Base-by-base conservation (phyloP, 1,140 invertebrate species). In the Octopus bimaculoides region DNA sequence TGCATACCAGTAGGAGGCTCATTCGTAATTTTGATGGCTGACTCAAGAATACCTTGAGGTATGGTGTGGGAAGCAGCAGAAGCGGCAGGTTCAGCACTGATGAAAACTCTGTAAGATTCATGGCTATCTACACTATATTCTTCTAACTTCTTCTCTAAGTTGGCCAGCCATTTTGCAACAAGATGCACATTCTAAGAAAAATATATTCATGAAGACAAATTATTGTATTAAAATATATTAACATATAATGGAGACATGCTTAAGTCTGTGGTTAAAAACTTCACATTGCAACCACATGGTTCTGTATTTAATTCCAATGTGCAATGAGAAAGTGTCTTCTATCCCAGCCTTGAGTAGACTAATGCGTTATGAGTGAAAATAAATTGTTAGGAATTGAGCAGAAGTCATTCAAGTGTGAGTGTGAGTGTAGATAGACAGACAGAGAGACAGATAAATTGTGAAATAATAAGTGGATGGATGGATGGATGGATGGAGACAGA, bases 21-120 rank as follows among this genome's bases (percentile, higher is more conserved):
- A 89, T 98, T 98, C 4, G 97, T 98, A 69, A 99, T 98, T 91
- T 99, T 98, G 78, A 98, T 98, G 5, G 96, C 96, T 0, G 96
- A 96, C 89, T 98, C 96, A 53, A 98, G 89, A 81, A 98, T 96
- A 14, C 97, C 97, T 92, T 97, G 92, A 52, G 97, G 97, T 84
- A 98, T 97, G 78, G 98, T 97, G 87, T 98, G 96, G 10, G 94
- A 93, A 5, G 95, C 93, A 4, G 96, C 92, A 0, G 94, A 94
- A 61, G 94, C 93, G 3, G 96, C 95, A 0, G 97, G 97, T 87
- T 98, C 97, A 6, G 97, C 97, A 84, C 96, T 97, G 91, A 98
- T 94, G 85, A 97, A 98, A 55, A 98, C 93, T 78, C 97, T 91
- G 87, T 96, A 98, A 85, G 95, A 92, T 0, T 90, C 82, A 90